Evolutionary conservation across 2,113 vertebrate genomes (phyloP), one percentile per base, ranked within the genome.

Genomic region (Mustela nigripes): DNA sequence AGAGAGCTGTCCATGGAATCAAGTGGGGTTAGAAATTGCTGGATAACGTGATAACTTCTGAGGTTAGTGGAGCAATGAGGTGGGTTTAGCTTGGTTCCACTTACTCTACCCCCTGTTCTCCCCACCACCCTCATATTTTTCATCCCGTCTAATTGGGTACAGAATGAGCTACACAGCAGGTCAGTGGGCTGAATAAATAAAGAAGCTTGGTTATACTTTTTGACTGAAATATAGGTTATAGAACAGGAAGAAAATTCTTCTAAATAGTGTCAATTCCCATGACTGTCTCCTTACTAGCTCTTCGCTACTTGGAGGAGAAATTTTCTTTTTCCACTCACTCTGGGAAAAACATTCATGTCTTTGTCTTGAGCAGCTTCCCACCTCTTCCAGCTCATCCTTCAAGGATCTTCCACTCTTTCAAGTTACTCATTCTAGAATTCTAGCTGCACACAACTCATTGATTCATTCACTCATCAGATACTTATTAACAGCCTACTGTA

Each of bases 201-300:
- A 74, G 42, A 76, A 88, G 28, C 24, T 28, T 14, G 28, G 28
- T 80, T 69, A 58, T 39, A 36, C 39, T 69, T 69, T 39, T 14
- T 33, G 4, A 19, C 39, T 65, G 69, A 80, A 95, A 63, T 87
- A 39, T 58, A 56, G 39, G 18, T 74, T 87, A 65, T 0, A 87
- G 69, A 96, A 71, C 4, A 24, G 50, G 36, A 65, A 90, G 50
- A 63, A 89, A 96, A n/a, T 31, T 39, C 53, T 93, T 36, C 33
- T 31, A 15, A 42, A 87, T 1, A 65, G n/a, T 50, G 10, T 63
- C 73, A 48, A 3, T 87, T 65, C 15, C 53, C 63, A 3, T 36
- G 31, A 33, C 6, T 10, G 22, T 67, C 15, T 69, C 60, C 12
- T 78, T 42, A 45, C 7, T 39, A 69, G 16, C 14, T 74, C 73